Conservation (phyloP, 2,113 vertebrate species). For the Brachypteracias leptosomus region DNA sequence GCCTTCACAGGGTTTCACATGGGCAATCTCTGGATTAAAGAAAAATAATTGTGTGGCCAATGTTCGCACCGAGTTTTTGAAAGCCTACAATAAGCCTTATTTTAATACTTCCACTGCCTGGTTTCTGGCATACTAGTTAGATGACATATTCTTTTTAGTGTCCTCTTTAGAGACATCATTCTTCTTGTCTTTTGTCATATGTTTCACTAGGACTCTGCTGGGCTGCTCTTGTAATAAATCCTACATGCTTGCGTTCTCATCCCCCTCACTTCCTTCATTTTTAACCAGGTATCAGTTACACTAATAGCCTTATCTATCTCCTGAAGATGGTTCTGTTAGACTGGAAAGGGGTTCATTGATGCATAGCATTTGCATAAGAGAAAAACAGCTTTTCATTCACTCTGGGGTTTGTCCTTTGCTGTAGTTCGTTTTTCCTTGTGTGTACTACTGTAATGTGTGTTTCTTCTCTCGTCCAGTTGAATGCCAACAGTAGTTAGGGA, state of each 20-base stretch:
- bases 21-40: neutral
- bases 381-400: constrained; percentile 20
- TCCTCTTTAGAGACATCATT: neutral
- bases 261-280: neutral
- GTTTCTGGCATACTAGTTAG: neutral
- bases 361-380: constrained; percentile 18
- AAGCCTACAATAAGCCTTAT: neutral
- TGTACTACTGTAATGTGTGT: neutral
- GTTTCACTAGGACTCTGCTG: neutral
- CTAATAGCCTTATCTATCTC: constrained; percentile 27
- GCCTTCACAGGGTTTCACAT: neutral
- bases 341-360: constrained; percentile 8
- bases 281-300: constrained; percentile 22
- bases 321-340: constrained; percentile 25
- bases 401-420: neutral
- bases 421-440: neutral
- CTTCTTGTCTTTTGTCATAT: neutral
- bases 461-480: neutral
- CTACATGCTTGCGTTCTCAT: neutral
- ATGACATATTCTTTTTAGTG: neutral
- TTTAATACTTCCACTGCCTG: neutral
- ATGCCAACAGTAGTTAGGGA: neutral
- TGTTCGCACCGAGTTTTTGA: neutral
- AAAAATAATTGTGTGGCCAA: neutral
- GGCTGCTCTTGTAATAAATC: constrained; percentile 19